A percentile compares a stretch with the other conserved stretches of the same genome.
phyloP scores from a whole-genome alignment of 2,113 vertebrate genomes.

The Motacilla alba region DNA sequence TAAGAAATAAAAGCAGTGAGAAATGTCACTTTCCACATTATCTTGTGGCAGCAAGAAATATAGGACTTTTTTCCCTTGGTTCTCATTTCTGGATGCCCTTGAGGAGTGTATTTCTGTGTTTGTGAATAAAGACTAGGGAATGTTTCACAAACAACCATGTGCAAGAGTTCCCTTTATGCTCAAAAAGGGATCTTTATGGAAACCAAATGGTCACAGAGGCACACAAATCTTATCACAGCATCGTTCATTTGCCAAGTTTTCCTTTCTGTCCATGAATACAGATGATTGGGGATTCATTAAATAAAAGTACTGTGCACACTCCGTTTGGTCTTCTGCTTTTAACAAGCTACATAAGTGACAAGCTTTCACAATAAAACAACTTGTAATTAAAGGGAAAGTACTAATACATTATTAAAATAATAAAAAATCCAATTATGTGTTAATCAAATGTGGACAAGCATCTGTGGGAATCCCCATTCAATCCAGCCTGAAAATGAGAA shows the following conservation, averaged over 20 bases:
- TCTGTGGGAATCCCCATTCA: conserved; percentile 1
- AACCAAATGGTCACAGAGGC: conserved; percentile 12
- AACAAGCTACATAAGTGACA: not conserved
- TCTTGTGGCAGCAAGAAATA: not conserved
- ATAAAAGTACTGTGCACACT: not conserved
- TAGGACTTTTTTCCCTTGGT: not conserved
- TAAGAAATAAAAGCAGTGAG: not conserved
- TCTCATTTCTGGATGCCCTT: not conserved
- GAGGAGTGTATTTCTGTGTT: conserved; percentile 6
- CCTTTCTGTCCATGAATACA: conserved; percentile 9
- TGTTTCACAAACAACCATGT: not conserved
- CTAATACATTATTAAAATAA: not conserved
- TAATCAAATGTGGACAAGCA: conserved; percentile 12
- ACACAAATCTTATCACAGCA: conserved; percentile 20
- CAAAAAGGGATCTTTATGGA: conserved; percentile 1
- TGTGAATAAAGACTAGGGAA: conserved; percentile 30
- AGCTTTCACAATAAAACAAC: conserved; percentile 7
- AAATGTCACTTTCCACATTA: not conserved
- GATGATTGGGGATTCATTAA: conserved; percentile 15
- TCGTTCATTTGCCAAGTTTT: not conserved
- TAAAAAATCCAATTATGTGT: not conserved
- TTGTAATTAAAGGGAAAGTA: conserved; percentile 7
- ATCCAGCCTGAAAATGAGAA: not conserved
- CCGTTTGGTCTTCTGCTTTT: not conserved
- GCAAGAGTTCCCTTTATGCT: conserved; percentile 28